Conservation (phyloP, 2,797 vertebrate species). For the Sebastes vulpes region DNA sequence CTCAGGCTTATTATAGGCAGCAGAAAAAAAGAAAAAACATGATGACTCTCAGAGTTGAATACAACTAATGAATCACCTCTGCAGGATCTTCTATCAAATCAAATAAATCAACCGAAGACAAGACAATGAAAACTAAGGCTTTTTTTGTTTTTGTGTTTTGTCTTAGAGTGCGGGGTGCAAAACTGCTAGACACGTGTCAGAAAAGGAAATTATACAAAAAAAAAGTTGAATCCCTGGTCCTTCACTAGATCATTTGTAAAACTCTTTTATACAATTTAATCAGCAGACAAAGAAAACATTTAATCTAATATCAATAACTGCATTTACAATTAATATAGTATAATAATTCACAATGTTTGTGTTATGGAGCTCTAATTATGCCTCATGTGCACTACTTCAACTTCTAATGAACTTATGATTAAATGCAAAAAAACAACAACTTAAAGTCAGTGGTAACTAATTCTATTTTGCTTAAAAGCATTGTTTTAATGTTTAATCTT, state of each 20-base stretch:
- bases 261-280: too few species aligned
- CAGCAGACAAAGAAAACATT: background rate
- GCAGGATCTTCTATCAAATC: too few species aligned
- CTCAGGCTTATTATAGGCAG: background rate
- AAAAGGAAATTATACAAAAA: background rate
- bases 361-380: background rate
- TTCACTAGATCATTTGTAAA: too few species aligned
- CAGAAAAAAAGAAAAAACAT: background rate
- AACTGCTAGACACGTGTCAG: background rate
- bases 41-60: too few species aligned
- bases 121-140: too few species aligned
- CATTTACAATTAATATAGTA: background rate
- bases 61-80: too few species aligned
- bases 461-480: background rate
- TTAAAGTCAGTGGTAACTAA: background rate
- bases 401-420: background rate
- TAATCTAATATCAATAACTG: background rate
- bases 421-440: background rate
- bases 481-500: conserved; percentile 3
- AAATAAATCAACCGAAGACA: too few species aligned
- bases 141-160: too few species aligned
- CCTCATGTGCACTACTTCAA: background rate
- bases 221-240: background rate
- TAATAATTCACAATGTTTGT: background rate
- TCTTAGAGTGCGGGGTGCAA: background rate